A percentile compares a stretch with the other conserved stretches of the same genome.
Evolutionary conservation across 2,797 vertebrate species (phyloP).

Genomic region (Spondyliosoma cantharus): DNA sequence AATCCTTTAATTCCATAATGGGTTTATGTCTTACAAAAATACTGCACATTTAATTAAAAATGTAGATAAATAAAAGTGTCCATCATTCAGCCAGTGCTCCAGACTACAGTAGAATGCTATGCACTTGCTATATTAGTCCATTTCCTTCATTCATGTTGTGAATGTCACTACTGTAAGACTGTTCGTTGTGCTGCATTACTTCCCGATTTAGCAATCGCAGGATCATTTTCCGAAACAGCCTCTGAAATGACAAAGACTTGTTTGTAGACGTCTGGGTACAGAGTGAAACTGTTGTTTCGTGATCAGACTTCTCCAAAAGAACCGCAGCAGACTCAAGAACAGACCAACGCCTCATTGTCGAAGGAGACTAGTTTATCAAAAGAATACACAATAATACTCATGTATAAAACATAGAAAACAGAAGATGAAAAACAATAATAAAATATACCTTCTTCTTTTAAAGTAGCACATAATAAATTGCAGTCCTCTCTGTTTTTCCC

Average conservation of each 20-base stretch:
- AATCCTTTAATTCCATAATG: background rate
- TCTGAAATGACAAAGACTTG: conserved; percentile 48
- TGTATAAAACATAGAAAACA: conserved; percentile 80
- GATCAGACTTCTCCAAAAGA: conserved; percentile 35
- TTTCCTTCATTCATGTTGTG: background rate
- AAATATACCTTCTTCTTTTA: conserved; percentile 84
- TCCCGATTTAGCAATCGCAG: conserved; percentile 3
- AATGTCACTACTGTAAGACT: conserved; percentile 18
- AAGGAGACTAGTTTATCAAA: conserved; percentile 83
- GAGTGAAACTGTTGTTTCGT: conserved; percentile 5
- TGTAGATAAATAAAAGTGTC: background rate
- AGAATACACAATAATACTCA: conserved; percentile 83
- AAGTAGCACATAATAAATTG: conserved; percentile 74
- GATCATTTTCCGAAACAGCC: conserved; percentile 60
- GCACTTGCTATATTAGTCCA: background rate
- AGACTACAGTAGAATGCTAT: background rate
- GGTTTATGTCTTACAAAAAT: background rate
- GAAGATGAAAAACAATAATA: conserved; percentile 80
- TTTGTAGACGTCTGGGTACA: conserved; percentile 53
- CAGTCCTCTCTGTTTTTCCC: conserved; percentile 76
- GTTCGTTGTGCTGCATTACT: background rate
- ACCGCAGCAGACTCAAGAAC: conserved; percentile 63
- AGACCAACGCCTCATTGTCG: conserved; percentile 70
- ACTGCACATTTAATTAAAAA: background rate
- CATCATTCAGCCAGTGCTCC: background rate